These are phyloP conservation scores for Martes martes DNA, from an alignment of 2,113 vertebrate species.

Conservation along the genomic window DNA sequence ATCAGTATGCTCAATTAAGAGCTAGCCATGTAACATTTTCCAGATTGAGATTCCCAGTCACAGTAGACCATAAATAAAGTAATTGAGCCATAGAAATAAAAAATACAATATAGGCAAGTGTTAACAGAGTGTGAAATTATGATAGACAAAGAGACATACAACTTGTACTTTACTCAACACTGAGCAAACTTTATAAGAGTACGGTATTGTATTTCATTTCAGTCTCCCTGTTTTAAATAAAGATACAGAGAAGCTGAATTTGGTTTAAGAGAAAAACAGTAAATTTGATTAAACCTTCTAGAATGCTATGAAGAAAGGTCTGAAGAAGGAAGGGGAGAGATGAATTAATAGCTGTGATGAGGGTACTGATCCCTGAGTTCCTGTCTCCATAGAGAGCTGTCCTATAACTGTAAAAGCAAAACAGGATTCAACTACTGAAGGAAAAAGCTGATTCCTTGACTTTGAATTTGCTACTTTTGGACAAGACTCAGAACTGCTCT, in stretches of 20 bases:
- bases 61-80: conserved; percentile 16
- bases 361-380: neutral
- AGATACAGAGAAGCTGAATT: neutral
- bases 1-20: neutral
- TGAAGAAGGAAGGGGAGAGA: neutral
- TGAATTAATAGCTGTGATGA: neutral
- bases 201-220: neutral
- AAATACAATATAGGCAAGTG: neutral
- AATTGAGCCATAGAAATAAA: conserved; percentile 26
- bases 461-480: neutral
- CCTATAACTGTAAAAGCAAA: neutral
- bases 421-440: neutral
- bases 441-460: neutral
- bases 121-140: conserved; percentile 21
- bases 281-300: neutral
- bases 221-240: neutral
- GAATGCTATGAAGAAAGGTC: neutral
- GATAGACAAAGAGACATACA: neutral
- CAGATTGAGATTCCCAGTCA: conserved; percentile 26
- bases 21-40: neutral
- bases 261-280: neutral
- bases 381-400: neutral
- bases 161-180: neutral
- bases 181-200: neutral
- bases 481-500: neutral